Conservation (phyloP, 2,888 invertebrate genomes). For the Desoria tigrina region DNA sequence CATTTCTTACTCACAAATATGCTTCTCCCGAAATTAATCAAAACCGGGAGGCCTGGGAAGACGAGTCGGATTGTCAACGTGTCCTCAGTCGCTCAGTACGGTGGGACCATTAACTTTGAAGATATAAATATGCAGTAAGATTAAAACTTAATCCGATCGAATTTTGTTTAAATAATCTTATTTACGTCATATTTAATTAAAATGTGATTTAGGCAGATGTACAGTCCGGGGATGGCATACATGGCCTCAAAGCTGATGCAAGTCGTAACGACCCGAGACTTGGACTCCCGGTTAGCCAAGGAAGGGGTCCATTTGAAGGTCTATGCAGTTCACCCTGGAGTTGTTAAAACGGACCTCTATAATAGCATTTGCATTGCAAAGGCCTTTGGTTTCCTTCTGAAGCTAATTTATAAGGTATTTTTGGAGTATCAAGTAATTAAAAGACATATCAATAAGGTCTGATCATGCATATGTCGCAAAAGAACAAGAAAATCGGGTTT, state of each 20-base stretch:
- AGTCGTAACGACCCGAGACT: slow-evolving; percentile 64
- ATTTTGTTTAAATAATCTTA: neutral
- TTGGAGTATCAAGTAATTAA: no score
- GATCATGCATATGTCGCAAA: no score
- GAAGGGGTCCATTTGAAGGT: slow-evolving; percentile 65
- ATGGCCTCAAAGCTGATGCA: slow-evolving; percentile 86
- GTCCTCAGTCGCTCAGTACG: slow-evolving; percentile 76
- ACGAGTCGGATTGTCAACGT: slow-evolving; percentile 78
- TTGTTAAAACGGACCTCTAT: slow-evolving; percentile 81
- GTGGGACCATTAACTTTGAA: slow-evolving; percentile 72
- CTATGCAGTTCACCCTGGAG: slow-evolving; percentile 81
- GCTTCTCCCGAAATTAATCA: slow-evolving; percentile 72
- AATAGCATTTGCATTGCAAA: slow-evolving; percentile 67
- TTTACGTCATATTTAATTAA: neutral
- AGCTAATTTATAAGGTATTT: slow-evolving; percentile 71
- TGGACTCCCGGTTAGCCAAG: slow-evolving; percentile 64
- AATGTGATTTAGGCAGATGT: slow-evolving; percentile 29
- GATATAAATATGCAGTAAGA: slow-evolving; percentile 70
- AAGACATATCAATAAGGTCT: no score
- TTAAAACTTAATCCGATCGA: slow-evolving; percentile 5
- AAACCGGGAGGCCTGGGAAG: slow-evolving; percentile 62
- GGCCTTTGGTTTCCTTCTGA: slow-evolving; percentile 65
- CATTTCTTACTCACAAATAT: slow-evolving; percentile 81
- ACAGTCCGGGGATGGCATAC: slow-evolving; percentile 63
- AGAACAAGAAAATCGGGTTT: no score